Base-by-base conservation (phyloP, 1,140 invertebrate genomes). In the Tetranychus cinnabarinus region DNA sequence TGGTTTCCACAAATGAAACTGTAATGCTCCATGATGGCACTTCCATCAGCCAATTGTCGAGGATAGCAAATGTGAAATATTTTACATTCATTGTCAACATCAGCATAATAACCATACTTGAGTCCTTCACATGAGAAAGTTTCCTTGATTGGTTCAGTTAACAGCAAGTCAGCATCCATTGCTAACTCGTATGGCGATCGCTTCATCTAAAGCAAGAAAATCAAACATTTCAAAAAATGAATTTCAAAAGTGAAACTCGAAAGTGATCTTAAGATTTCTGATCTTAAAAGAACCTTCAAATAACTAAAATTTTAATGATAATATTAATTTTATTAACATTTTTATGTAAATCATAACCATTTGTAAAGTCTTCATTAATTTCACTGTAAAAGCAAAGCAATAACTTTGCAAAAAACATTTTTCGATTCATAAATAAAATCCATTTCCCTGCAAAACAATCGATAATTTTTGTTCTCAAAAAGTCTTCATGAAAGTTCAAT, bases 1-100 rank as follows among this genome's bases (percentile, higher is more conserved):
- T 86, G 82, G 58, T 80, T 79, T 0, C 85, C 85, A 63, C 86
- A 89, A 62, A 88, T 87, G 70, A 88, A 89, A 67, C 84, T 59
- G 31, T 33, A 45, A 36, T 59, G 42, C 31, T 52, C 31, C 50
- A 52, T 52, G 50, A 52, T n/a, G 13, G 7, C n/a, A 2, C 7
- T n/a, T 31, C n/a, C 31, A 31, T 52, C n/a, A 31, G 50, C n/a
- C 7, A 52, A 52, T 52, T 52, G n/a, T 52, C 50, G 31, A 31
- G 50, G n/a, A 23, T 52, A n/a, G 23, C 5, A 33, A 6, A 52
- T 4, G 23, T 31, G 48, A 50, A 50, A 50, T 31, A 52, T 52
- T n/a, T 52, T 52, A 64, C 71, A 72, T 60, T 73, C 63, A 65
- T 72, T 72, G 58, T 68, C 69, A 5, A 71, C 64, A 59, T 72